phyloP scores from a whole-genome alignment of 2,888 invertebrate genomes.

The Tenthredo scrophulariae region DNA sequence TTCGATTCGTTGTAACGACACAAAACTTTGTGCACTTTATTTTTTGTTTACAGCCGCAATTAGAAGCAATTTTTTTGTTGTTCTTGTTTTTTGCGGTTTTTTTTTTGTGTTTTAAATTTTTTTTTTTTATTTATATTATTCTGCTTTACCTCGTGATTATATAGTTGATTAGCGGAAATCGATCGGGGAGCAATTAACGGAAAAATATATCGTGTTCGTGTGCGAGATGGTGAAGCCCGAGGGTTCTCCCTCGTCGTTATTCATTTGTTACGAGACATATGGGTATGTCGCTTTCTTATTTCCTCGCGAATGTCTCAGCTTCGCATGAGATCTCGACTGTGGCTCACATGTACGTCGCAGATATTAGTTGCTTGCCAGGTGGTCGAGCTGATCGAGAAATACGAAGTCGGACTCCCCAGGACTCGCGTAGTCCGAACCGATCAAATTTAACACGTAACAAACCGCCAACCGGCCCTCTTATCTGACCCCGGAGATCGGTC shows the following conservation, averaged over 20 bases:
- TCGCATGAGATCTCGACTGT: constrained; percentile 8
- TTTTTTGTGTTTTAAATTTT: too few relatives aligned
- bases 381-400: constrained; percentile 34
- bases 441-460: constrained; percentile 48
- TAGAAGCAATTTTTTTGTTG: background rate
- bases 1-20: background rate
- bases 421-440: constrained; percentile 48
- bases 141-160: background rate
- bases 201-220: background rate
- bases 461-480: constrained; percentile 46
- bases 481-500: constrained; percentile 41
- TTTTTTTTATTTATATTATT: background rate
- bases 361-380: constrained; percentile 23
- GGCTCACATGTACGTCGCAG: background rate
- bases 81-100: too few relatives aligned
- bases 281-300: constrained; percentile 31
- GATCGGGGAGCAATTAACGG: constrained; percentile 10
- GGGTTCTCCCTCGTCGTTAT: constrained; percentile 11
- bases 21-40: background rate
- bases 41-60: background rate
- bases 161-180: background rate
- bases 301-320: constrained; percentile 24
- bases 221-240: too few relatives aligned
- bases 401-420: constrained; percentile 11
- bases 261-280: constrained; percentile 31